Percentiles rank a stretch among this genome's conserved stretches.
Conservation (phyloP, 2,113 vertebrate species). For the Spizaetus ornatus region DNA sequence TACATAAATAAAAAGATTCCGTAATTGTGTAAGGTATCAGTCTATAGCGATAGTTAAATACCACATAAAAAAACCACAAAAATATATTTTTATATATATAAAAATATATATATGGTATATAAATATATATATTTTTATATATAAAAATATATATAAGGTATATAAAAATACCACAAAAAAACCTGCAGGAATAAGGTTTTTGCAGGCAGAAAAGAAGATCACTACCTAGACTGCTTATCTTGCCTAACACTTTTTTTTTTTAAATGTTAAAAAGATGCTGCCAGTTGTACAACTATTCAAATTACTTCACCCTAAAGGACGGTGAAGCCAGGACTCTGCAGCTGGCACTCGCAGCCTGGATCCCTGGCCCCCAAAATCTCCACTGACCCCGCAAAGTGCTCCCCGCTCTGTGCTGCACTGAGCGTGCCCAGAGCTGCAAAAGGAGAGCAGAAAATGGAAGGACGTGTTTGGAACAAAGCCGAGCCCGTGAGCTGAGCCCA, state of each 20-base stretch:
- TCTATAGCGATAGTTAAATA: not conserved
- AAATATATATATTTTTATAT: too few relatives aligned
- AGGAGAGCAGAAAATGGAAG: not conserved
- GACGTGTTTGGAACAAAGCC: not conserved
- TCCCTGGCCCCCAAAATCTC: not conserved
- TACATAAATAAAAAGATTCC: not conserved
- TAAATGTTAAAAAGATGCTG: not conserved
- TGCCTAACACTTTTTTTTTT: not conserved
- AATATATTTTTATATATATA: too few relatives aligned
- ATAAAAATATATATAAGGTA: too few relatives aligned
- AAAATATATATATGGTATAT: too few relatives aligned
- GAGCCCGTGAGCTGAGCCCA: not conserved
- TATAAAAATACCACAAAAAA: too few relatives aligned
- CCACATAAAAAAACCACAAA: too few relatives aligned
- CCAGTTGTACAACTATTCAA: not conserved
- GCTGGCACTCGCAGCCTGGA: fast-evolving
- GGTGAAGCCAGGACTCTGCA: not conserved
- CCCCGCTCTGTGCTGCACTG: not conserved
- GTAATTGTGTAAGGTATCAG: not conserved
- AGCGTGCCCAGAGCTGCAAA: not conserved
- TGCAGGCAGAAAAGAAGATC: too few relatives aligned
- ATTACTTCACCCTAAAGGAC: not conserved
- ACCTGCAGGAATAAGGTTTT: not conserved
- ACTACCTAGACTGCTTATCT: not conserved
- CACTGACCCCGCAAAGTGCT: not conserved